Evolutionary conservation across 2,113 vertebrate species (phyloP), one percentile per base, ranked within the genome.

Genomic region (Serinus canaria): DNA sequence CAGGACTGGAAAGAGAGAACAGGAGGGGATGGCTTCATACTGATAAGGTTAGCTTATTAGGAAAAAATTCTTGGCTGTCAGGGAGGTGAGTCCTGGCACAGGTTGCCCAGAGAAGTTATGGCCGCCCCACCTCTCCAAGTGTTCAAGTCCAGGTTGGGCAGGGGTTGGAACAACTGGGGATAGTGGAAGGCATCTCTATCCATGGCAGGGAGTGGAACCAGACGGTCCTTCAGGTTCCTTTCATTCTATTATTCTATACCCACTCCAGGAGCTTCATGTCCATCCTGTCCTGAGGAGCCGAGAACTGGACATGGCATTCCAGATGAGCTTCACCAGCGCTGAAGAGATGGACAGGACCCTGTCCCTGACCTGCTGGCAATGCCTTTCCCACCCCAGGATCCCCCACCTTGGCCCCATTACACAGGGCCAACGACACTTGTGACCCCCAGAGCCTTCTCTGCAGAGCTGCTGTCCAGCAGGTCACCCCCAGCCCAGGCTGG

Each of bases 121-220:
- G 18, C 55, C 1, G 1, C 39, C 7, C 27, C 28, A n/a, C 44
- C 15, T 33, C 28, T 62, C 6, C 0, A 15, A 69, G n/a, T n/a
- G 15, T n/a, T 27, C 28, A 63, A 55, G 49, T 35, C n/a, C 30
- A 72, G 49, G 10, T 6, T 16, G 9, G 47, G 53, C 12, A 31
- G 33, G 15, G 8, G 7, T 13, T 69, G 39, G 15, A 70, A 22
- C 23, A 53, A 5, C 20, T 6, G 20, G 33, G 19, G 18, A 27
- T 16, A 15, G 33, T 41, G 10, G 28, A 28, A 58, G 10, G 18
- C 49, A 15, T 50, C 18, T 15, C 44, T 64, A 44, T 10, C 4
- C 9, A 23, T 11, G 17, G 31, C 35, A 88, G 5, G 18, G 28
- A 8, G 3, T 28, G 14, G 44, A 74, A 66, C 15, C 10, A 6